These are phyloP conservation scores for Episyrphus balteatus DNA, from an alignment of 1,140 invertebrate species.

Conservation along the genomic window DNA sequence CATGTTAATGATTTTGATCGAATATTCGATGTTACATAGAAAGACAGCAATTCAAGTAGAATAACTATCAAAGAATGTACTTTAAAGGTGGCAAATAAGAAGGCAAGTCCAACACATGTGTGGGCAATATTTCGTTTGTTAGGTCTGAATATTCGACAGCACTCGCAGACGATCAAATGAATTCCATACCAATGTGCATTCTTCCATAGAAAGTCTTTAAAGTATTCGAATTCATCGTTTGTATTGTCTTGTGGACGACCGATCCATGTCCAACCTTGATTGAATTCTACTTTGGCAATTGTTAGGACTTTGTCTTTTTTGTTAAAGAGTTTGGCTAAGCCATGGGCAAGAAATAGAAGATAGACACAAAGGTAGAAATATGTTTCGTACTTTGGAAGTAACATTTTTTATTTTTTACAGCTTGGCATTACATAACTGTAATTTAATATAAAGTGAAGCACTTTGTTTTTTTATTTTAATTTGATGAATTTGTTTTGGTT, in stretches of 20 bases:
- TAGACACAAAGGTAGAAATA: no score
- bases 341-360: no score
- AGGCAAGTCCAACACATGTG: conserved; percentile 11
- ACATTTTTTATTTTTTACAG: no score
- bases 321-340: no score
- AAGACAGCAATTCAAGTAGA: conserved; percentile 11
- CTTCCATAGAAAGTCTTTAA: conserved; percentile 17
- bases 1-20: conserved; percentile 15
- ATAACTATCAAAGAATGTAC: conserved; percentile 15
- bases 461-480: no score
- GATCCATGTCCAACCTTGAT: conserved; percentile 15
- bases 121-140: conserved; percentile 7
- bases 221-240: conserved; percentile 29
- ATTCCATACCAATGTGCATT: conserved; percentile 26
- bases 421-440: no score
- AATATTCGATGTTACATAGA: conserved; percentile 11
- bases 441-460: no score
- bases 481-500: no score
- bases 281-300: conserved; percentile 6
- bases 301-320: no score
- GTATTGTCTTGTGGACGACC: conserved; percentile 15
- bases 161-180: conserved; percentile 12
- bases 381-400: no score
- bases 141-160: conserved; percentile 6
- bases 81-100: conserved; percentile 12